These are phyloP conservation scores for Pogona vitticeps DNA, from an alignment of 2,113 vertebrate species.

Conservation along the genomic window DNA sequence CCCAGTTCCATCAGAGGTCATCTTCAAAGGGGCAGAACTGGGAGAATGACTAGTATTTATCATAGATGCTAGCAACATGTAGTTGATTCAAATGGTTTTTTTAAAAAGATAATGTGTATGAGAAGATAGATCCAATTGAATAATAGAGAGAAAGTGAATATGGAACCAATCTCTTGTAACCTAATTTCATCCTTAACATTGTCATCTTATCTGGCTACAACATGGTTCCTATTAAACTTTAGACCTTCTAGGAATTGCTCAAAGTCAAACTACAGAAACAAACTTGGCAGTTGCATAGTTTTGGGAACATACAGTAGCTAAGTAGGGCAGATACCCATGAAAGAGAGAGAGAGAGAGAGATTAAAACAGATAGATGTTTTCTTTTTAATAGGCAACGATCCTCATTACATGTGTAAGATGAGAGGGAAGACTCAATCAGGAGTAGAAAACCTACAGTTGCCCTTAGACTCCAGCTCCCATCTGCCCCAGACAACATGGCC, in stretches of 20 bases:
- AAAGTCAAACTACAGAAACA: neutral
- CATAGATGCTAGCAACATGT: neutral
- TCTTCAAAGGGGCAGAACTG: neutral
- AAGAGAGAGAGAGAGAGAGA: neutral
- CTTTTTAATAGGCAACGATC: neutral
- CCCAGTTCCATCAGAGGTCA: neutral
- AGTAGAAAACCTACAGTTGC: neutral
- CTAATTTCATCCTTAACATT: slow-evolving; percentile 22
- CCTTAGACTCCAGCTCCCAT: neutral
- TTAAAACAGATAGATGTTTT: neutral
- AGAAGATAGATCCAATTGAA: slow-evolving; percentile 2
- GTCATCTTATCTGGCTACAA: slow-evolving; percentile 10
- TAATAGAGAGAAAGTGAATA: neutral
- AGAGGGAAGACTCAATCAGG: neutral
- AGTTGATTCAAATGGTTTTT: neutral
- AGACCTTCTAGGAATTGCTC: neutral
- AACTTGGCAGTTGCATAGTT: neutral
- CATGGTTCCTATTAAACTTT: neutral
- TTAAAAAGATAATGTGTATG: neutral
- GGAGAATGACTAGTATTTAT: neutral
- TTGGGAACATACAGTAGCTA: slow-evolving; percentile 1
- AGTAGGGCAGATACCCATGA: neutral
- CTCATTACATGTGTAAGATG: neutral
- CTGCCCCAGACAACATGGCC: neutral
- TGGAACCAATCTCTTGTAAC: slow-evolving; percentile 13